Evolutionary conservation across 1,140 invertebrate species (phyloP), one percentile per base, ranked within the genome.

Genomic region (Centruroides vittatus): DNA sequence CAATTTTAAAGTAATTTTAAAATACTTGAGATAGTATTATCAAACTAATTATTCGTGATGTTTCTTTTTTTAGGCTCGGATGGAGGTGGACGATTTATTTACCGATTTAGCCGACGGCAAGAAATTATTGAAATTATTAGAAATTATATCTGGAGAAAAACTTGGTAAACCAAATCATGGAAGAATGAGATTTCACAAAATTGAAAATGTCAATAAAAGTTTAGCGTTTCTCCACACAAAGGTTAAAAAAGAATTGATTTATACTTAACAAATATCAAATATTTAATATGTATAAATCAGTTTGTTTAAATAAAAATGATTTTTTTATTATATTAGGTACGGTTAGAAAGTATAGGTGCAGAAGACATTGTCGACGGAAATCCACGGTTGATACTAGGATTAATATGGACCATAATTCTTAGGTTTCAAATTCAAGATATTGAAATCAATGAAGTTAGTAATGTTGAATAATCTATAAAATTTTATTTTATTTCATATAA

Each of bases 291-390:
- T 54, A 23, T n/a, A 60, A 13, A n/a, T n/a, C 10, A 23, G 47
- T 12, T 60, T 59, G 4, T 49, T 23, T 23, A 23, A 23, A 23
- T 23, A 23, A 23, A 41, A 50, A 47, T 61, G 47, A 23, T 23
- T 23, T 6, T 59, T 7, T 59, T 12, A n/a, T 13, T 63, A 59
- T 73, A 70, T 3, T 73, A 93, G 88, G 89, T 96, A 48, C 84
- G 91, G 35, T 75, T 98, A 69, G 94, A 99, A 78, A 98, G 93
- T 73, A 99, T 99, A 71, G 96, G 95, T 67, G 93, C 96, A 47
- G 94, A 98, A 77, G 96, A 99, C 74, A 98, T 99, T 68, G 92
- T 98, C 35, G 96, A 99, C 76, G 93, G 95, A 49, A 98, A 98
- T 78, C 78, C 78, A 9, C 81, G 93, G 57, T 79, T 99, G 49